Base-by-base conservation (phyloP, 2,797 vertebrate genomes). In the Sorex maritimensis region DNA sequence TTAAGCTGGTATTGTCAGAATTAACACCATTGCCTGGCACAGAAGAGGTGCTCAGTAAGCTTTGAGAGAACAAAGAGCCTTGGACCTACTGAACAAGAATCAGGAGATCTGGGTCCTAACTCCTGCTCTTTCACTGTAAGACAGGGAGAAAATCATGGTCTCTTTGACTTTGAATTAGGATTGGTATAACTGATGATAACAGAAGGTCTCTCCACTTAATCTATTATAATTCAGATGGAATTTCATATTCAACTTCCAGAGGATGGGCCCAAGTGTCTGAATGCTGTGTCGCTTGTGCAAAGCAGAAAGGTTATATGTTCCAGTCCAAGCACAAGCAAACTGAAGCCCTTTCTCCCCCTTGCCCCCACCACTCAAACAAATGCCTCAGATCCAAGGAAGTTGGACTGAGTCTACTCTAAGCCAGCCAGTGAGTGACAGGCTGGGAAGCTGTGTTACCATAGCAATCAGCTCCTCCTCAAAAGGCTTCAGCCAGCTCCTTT, bases 361-460 rank as follows among this genome's bases (percentile, higher is more conserved):
- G 61, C 61, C 81, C 94, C 95, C 90, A 88, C 95, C 92, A 95
- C 93, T 93, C 46, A 77, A 73, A 91, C 69, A 84, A 95, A 90
- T 78, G 71, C 91, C 90, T 88, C 46, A 92, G 82, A 94, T 83
- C 91, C 12, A 79, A 91, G 93, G 93, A 95, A 96, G 91, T 81
- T 74, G 7, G 86, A 96, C 58, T 73, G 86, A 90, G 61, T 34
- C 49, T 46, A 86, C 65, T 84, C 78, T 85, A 86, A 81, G 84
- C 88, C 95, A 15, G 82, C 96, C 92, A 91, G 81, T 94, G 71
- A 30, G 30, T 21, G 79, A 94, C 91, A 44, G 86, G 78, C 95
- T 86, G 92, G 94, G 93, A 95, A 96, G 94, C 95, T 82, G 86
- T 88, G 97, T 97, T 97, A 86, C 96, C 96, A 97, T 97, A 96